Evolutionary conservation across 2,888 invertebrate genomes (phyloP).

Genomic region (Oligia fasciuncula): DNA sequence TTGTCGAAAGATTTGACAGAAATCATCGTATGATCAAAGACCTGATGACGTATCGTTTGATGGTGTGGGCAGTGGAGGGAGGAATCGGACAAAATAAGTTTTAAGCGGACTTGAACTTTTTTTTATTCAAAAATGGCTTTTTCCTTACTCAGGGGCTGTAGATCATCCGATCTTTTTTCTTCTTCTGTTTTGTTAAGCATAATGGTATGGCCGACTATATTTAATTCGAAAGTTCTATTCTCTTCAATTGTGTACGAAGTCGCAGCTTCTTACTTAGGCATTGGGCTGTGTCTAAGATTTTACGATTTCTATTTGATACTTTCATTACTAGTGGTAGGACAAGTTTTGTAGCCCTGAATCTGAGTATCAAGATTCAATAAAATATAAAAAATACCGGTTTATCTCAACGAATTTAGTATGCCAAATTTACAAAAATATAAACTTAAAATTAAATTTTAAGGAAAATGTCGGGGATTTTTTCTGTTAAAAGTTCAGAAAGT

Average conservation of each 20-base stretch:
- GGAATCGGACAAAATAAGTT: neutral
- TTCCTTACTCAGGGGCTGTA: neutral
- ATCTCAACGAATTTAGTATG: neutral
- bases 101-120: neutral
- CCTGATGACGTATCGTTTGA: neutral
- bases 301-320: slow-evolving; percentile 56
- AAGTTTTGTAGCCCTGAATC: slow-evolving; percentile 48
- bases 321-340: slow-evolving; percentile 51
- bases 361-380: slow-evolving; percentile 22
- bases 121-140: neutral
- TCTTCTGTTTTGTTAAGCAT: neutral
- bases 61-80: neutral
- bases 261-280: slow-evolving; percentile 12
- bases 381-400: neutral
- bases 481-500: neutral
- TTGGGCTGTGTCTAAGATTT: slow-evolving; percentile 38
- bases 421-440: neutral
- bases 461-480: neutral
- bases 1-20: neutral
- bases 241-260: neutral
- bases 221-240: slow-evolving; percentile 21
- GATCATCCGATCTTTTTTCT: neutral
- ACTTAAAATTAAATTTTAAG: neutral
- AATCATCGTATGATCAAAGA: neutral
- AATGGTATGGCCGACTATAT: slow-evolving; percentile 2